A percentile compares a stretch with the other conserved stretches of the same genome.
phyloP scores from a whole-genome alignment of 92 coral and sea anemone species.

The Bergia sp. region DNA sequence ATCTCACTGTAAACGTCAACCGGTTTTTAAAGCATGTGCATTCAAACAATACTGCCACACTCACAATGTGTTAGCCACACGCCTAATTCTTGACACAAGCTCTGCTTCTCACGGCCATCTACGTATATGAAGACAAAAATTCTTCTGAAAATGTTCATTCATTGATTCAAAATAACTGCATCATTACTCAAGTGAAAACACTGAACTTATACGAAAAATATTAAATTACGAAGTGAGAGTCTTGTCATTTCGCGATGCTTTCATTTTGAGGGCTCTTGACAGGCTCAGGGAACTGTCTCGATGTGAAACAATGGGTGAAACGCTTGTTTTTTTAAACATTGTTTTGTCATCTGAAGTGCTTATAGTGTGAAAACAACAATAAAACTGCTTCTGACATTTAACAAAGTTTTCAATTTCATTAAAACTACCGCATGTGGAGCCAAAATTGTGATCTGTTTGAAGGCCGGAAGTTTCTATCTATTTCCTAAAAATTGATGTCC shows the following conservation, averaged over 20 bases:
- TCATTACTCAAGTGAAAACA: not conserved
- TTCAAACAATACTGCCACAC: conserved; percentile 21
- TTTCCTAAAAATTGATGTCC: not conserved
- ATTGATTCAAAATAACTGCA: not conserved
- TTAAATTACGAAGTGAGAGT: not conserved
- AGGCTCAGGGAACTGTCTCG: conserved; percentile 41
- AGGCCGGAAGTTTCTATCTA: conserved; percentile 24
- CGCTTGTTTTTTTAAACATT: conserved; percentile 6
- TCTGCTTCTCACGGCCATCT: conserved; percentile 30
- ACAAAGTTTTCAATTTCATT: conserved; percentile 35
- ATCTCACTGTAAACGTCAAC: conserved; percentile 8
- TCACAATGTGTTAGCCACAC: conserved; percentile 24
- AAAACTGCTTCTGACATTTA: conserved; percentile 12
- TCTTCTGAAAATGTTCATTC: not conserved
- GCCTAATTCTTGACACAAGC: not conserved
- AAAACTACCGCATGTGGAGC: not conserved
- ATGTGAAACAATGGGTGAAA: conserved; percentile 7
- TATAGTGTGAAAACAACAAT: conserved; percentile 30
- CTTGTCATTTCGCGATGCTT: conserved; percentile 23
- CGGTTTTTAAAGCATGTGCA: conserved; percentile 27
- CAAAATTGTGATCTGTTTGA: conserved; percentile 5
- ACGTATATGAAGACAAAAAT: not conserved
- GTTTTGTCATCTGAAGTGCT: conserved; percentile 33
- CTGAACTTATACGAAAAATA: not conserved
- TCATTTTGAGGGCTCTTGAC: conserved; percentile 29